Conservation (phyloP, 2,113 vertebrate species). For the Callipepla californica region DNA sequence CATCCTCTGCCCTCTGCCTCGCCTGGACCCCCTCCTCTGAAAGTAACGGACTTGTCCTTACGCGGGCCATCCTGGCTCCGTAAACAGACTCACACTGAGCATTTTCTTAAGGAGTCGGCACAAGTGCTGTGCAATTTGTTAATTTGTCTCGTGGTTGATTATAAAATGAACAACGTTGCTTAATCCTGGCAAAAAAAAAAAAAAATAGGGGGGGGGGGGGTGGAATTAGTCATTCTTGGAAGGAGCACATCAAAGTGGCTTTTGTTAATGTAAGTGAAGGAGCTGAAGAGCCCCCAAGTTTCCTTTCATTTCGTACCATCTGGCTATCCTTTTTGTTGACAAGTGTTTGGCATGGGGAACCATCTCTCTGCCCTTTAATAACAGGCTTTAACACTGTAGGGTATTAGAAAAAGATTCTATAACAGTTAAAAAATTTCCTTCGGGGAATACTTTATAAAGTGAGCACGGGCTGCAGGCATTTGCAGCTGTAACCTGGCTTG, state of each 20-base stretch:
- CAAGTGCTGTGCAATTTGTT: constrained; percentile 12
- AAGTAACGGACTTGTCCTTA: neutral
- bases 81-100: constrained; percentile 25
- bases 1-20: constrained; percentile 58
- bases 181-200: constrained; percentile 64
- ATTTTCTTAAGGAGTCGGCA: constrained; percentile 31
- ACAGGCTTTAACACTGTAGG: constrained; percentile 81
- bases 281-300: constrained; percentile 61
- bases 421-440: constrained; percentile 83
- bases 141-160: constrained; percentile 71
- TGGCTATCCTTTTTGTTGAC: constrained; percentile 79
- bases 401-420: constrained; percentile 84
- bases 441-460: constrained; percentile 78
- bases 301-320: constrained; percentile 78
- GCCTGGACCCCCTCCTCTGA: neutral
- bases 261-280: constrained; percentile 74
- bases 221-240: constrained; percentile 70
- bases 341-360: constrained; percentile 82
- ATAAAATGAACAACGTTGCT: constrained; percentile 72
- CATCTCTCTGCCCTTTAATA: constrained; percentile 79
- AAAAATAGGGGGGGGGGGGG: neutral
- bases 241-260: constrained; percentile 71
- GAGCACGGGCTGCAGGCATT: constrained; percentile 77
- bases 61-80: neutral
- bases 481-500: constrained; percentile 88